Evolutionary conservation across 53 echinoderm and acorn worm genomes (phyloP).

Genomic region (Stichopus horrens): DNA sequence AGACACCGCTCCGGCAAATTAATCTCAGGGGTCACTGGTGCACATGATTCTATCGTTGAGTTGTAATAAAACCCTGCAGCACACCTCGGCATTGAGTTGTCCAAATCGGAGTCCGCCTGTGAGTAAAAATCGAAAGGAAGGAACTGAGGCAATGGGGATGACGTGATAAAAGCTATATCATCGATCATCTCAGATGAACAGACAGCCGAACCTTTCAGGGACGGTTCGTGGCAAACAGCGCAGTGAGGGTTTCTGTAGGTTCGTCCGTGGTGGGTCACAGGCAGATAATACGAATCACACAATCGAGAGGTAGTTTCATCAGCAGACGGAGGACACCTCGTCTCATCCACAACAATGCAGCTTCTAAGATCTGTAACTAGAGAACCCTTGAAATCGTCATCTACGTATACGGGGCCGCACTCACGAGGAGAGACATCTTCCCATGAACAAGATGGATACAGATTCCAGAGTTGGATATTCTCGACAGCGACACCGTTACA

Average conservation of each 20-base stretch:
- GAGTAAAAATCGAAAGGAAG: constrained; percentile 34
- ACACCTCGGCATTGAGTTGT: neutral
- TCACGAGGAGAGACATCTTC: neutral
- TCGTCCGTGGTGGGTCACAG: neutral
- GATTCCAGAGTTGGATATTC: neutral
- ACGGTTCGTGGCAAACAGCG: neutral
- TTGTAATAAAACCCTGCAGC: neutral
- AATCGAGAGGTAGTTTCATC: neutral
- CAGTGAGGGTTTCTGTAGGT: constrained; percentile 20
- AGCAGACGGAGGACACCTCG: neutral
- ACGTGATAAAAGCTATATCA: no score
- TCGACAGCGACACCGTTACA: constrained; percentile 8
- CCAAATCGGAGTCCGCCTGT: neutral
- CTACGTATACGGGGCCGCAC: neutral
- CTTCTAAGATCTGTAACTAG: neutral
- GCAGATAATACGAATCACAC: constrained; percentile 16
- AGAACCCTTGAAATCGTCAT: neutral
- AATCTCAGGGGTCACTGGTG: neutral
- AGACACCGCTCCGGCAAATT: neutral
- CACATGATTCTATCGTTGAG: neutral
- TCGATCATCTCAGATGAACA: neutral
- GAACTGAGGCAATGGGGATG: neutral
- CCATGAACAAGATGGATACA: neutral
- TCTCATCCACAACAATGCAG: neutral
- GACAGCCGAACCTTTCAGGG: neutral